Percentiles rank a stretch among this genome's conserved stretches.
phyloP scores from a whole-genome alignment of 2,797 vertebrate species.

The Scomberomorus guttatus region DNA sequence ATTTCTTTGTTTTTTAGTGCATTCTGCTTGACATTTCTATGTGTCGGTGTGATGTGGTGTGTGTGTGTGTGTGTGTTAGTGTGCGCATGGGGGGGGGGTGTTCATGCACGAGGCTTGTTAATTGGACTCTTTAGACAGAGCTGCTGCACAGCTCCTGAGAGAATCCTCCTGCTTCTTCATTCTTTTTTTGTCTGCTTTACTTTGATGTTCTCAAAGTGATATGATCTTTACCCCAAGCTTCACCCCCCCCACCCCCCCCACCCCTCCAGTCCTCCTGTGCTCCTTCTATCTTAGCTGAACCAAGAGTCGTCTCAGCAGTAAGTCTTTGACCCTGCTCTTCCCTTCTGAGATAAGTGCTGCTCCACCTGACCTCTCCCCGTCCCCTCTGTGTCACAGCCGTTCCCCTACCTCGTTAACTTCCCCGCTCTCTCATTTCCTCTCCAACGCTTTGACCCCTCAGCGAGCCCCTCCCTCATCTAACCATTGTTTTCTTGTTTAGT shows the following conservation, averaged over 20 bases:
- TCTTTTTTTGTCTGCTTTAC: slow-evolving; percentile 65
- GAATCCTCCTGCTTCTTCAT: slow-evolving; percentile 64
- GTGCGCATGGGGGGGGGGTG: slow-evolving; percentile 29
- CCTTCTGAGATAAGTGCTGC: slow-evolving; percentile 69
- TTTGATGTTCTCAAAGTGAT: slow-evolving; percentile 81
- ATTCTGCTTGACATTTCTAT: slow-evolving; percentile 39
- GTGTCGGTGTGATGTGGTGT: slow-evolving; percentile 35
- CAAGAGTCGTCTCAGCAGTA: slow-evolving; percentile 56
- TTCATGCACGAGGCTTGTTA: slow-evolving; percentile 65
- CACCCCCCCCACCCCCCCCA: slow-evolving; percentile 27
- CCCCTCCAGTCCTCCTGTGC: slow-evolving; percentile 21
- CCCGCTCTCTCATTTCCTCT: slow-evolving; percentile 65
- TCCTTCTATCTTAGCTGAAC: slow-evolving; percentile 52
- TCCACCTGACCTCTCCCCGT: slow-evolving; percentile 66
- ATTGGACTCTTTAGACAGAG: slow-evolving; percentile 81
- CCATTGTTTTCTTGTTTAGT: slow-evolving; percentile 77
- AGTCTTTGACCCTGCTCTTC: slow-evolving; percentile 72
- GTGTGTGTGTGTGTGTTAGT: slow-evolving; percentile 19
- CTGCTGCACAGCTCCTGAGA: slow-evolving; percentile 74
- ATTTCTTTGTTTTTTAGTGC: slow-evolving; percentile 45
- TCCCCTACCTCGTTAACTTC: slow-evolving; percentile 74
- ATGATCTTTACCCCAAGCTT: slow-evolving; percentile 68
- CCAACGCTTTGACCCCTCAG: slow-evolving; percentile 39
- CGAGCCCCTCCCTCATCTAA: slow-evolving; percentile 53
- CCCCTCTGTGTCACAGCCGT: slow-evolving; percentile 57